Evolutionary conservation across 2,888 invertebrate species (phyloP), one percentile per base, ranked within the genome.

Genomic region (Subacronicta megacephala): DNA sequence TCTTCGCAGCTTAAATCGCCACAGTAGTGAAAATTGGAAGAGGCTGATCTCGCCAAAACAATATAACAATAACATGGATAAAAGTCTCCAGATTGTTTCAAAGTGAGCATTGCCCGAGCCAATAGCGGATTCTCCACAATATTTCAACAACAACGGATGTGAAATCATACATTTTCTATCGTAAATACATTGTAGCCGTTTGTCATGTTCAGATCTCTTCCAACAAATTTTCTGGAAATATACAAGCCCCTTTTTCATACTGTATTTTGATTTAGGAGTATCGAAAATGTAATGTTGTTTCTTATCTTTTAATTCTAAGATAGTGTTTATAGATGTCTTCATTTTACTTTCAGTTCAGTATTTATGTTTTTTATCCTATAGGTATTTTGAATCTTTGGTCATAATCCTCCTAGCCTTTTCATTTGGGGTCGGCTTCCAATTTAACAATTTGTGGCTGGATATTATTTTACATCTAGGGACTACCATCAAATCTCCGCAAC

Each of bases 141-240:
- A 67, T 67, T 62, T 67, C 68, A 67, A 57, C 67, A 51, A 33
- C 46, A 52, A 50, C 45, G 41, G 67, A 53, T 66, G 52, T 62
- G 42, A 36, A 67, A 54, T 62, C 57, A 67, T 58, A 67, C 12
- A 68, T 67, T 67, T 67, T 51, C 57, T 40, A 67, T 62, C 62
- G 62, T 47, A 62, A 67, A 67, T 62, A 67, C 53, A 67, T 67
- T 62, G 57, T 35, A 40, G 36, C 43, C 38, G 46, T 67, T 67
- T 51, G 51, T 67, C 51, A 67, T 67, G 50, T 62, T 52, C 41
- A n/a, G 16, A 10, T 33, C 26, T 51, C 29, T 33, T 42, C 50
- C 38, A 54, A 54, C 44, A 66, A 45, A 38, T 29, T 17, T 29
- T 40, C 49, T 55, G 36, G 41, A 38, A 37, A 49, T 65, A 42